Evolutionary conservation across 2,797 vertebrate genomes (phyloP), one percentile per base, ranked within the genome.

Genomic region (Smutsia gigantea): DNA sequence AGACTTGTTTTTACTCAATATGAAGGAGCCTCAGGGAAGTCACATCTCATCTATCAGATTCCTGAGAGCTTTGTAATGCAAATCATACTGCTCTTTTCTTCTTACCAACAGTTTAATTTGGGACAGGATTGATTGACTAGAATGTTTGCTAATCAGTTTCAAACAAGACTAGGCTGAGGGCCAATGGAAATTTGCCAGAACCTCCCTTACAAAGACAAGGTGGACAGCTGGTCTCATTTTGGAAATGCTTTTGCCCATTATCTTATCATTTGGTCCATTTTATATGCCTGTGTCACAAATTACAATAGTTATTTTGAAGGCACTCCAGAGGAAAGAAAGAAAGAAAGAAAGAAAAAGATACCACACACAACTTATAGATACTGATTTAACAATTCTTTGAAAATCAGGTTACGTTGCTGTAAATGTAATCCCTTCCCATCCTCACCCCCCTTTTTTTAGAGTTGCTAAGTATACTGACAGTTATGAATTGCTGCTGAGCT

Each of bases 211-310:
- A 95, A 79, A 64, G 96, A 97, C 87, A 81, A 97, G 95, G 79
- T 87, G 72, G 87, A 90, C 95, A 98, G 96, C 97, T 98, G 97
- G 81, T 96, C 92, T 79, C 69, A 97, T 97, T 96, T 97, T 94
- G 94, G 93, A 97, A 96, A 97, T 97, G 78, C 66, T 85, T 13
- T 95, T 95, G 95, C 53, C 85, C 72, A 77, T 97, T 97, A 97
- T 97, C 85, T 97, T 97, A 97, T 97, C 90, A 64, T 96, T 98
- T 97, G 57, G 61, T 96, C 37, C 64, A 81, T 15, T 97, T 95
- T 68, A 66, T 96, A 75, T 69, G 96, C 97, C 95, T 86, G 29
- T 25, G 34, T 84, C 90, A 96, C 93, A 96, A 96, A 96, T 93
- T 97, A 96, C 95, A 89, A 92, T 92, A 49, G 53, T 96, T 93